Conservation (phyloP, 2,113 vertebrate species). For the Stegostoma tigrinum region DNA sequence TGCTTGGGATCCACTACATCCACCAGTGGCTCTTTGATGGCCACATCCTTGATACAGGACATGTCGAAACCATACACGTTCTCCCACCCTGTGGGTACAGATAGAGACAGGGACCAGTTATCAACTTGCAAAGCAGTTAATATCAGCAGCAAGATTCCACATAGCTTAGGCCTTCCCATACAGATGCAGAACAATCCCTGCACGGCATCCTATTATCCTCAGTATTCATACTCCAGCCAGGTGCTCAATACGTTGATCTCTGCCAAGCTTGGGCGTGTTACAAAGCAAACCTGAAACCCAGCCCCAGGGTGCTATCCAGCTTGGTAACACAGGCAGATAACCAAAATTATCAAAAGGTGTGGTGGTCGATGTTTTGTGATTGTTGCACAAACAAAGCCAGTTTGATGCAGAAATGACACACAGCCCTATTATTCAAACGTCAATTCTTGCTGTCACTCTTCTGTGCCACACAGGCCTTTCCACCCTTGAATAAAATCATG, state of each 20-base stretch:
- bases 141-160: not conserved
- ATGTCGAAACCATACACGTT: constrained; percentile 88
- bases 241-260: not conserved
- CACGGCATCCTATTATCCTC: not conserved
- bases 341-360: not conserved
- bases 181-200: not conserved
- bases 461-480: not conserved
- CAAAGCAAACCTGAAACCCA: not conserved
- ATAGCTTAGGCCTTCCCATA: not conserved
- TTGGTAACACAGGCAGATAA: not conserved
- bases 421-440: not conserved
- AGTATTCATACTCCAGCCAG: not conserved
- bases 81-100: constrained; percentile 75
- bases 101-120: too few species aligned
- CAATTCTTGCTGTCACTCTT: not conserved
- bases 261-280: not conserved
- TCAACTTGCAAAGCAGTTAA: not conserved
- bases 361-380: not conserved
- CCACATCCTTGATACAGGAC: constrained; percentile 89
- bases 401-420: not conserved
- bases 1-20: constrained; percentile 89
- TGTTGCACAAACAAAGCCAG: not conserved
- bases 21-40: constrained; percentile 83
- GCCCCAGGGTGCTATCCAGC: not conserved
- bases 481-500: not conserved